These are phyloP conservation scores for Syrphus vitripennis DNA, from an alignment of 2,888 invertebrate species.

Conservation along the genomic window DNA sequence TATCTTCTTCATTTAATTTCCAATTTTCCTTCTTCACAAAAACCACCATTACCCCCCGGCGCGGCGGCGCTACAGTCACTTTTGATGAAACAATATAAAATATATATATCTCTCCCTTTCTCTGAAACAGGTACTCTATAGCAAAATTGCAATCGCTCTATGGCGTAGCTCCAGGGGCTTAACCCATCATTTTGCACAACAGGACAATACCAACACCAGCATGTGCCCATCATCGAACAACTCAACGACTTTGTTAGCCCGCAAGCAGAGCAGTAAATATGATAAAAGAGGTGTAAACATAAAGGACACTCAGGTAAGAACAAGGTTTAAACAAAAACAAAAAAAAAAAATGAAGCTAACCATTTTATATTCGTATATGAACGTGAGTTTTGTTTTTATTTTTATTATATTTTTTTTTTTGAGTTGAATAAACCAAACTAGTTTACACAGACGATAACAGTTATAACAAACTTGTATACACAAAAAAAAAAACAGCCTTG, in stretches of 20 bases:
- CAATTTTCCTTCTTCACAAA: conserved; percentile 8
- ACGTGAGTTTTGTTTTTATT: background rate
- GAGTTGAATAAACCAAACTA: conserved; percentile 10
- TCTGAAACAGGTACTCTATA: conserved; percentile 86
- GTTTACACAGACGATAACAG: background rate
- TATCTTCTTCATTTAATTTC: conserved; percentile 36
- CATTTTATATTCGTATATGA: background rate
- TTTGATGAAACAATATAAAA: background rate
- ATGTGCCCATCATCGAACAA: conserved; percentile 75
- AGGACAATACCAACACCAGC: conserved; percentile 77
- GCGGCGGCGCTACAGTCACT: no score
- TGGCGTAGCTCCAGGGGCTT: conserved; percentile 90
- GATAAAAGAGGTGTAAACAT: conserved; percentile 81
- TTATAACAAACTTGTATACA: background rate
- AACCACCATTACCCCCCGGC: no score
- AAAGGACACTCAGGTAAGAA: conserved; percentile 80
- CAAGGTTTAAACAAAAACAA: background rate
- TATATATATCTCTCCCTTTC: background rate
- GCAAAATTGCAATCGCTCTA: conserved; percentile 90
- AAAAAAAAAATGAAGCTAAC: background rate
- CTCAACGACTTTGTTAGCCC: conserved; percentile 77
- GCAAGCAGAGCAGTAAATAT: conserved; percentile 81
- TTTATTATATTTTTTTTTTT: background rate
- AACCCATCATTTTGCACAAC: conserved; percentile 82
- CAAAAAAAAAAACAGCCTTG: background rate